Evolutionary conservation across 2,113 vertebrate species (phyloP).

Genomic region (Panurus biarmicus): DNA sequence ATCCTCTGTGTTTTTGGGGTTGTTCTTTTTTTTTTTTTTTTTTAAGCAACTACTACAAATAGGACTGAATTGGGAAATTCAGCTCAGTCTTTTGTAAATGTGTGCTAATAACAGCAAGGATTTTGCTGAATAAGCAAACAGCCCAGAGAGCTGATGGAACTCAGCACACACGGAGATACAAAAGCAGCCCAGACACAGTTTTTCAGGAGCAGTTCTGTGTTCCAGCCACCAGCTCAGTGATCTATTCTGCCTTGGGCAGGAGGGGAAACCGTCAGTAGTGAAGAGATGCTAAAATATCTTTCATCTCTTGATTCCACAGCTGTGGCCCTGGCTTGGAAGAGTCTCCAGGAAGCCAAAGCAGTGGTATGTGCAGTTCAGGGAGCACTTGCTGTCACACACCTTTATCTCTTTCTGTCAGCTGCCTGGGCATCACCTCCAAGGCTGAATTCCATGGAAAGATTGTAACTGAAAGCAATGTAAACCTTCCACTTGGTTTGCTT

Average conservation of each 20-base stretch:
- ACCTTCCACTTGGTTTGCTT: neutral
- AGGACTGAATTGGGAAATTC: neutral
- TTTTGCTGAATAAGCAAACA: neutral
- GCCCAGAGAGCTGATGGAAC: neutral
- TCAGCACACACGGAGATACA: neutral
- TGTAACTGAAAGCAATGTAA: neutral
- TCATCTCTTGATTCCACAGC: neutral
- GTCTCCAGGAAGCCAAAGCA: neutral
- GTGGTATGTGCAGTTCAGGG: neutral
- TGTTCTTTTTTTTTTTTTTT: neutral
- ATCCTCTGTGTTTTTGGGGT: no score
- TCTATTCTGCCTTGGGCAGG: neutral
- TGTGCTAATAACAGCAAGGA: neutral
- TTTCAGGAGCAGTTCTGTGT: neutral
- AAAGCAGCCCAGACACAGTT: neutral
- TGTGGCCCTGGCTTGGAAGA: neutral
- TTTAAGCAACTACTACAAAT: neutral
- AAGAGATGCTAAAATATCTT: neutral
- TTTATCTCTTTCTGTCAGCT: neutral
- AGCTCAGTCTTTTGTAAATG: neutral
- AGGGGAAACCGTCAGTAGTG: no score
- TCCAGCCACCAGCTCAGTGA: neutral
- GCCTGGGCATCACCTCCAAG: neutral
- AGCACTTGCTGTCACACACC: neutral
- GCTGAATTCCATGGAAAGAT: neutral